A percentile compares a stretch with the other conserved stretches of the same genome.
Evolutionary conservation across 2,113 vertebrate genomes (phyloP).

Genomic region (Salvelinus fontinalis): DNA sequence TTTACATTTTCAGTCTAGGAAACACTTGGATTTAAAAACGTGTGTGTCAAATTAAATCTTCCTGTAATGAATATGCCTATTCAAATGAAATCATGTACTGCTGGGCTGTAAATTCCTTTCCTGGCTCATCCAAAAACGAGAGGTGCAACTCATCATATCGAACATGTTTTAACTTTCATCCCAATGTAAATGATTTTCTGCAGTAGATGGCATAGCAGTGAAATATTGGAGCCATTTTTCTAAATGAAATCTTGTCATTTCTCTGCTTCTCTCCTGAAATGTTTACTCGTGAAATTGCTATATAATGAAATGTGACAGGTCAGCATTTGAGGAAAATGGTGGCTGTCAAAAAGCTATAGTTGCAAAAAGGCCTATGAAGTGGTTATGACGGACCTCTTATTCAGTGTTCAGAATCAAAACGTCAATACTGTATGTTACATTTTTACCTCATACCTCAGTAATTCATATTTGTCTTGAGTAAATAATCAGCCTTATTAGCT

Average conservation of each 20-base stretch:
- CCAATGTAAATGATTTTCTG: slow-evolving; percentile 52
- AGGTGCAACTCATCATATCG: too few relatives aligned
- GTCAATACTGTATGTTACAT: slow-evolving; percentile 15
- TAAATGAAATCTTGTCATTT: slow-evolving; percentile 56
- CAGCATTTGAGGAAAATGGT: slow-evolving; percentile 54
- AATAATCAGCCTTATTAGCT: not conserved
- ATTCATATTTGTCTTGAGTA: too few relatives aligned
- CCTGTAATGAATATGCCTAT: slow-evolving; percentile 54
- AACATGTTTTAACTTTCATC: slow-evolving; percentile 53
- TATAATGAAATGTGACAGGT: slow-evolving; percentile 70
- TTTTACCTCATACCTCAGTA: not conserved
- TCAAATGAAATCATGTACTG: slow-evolving; percentile 43
- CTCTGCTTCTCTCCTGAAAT: slow-evolving; percentile 60
- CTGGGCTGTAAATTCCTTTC: slow-evolving; percentile 59
- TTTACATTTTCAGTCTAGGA: slow-evolving; percentile 22
- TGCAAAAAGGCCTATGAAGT: slow-evolving; percentile 55
- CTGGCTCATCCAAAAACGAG: slow-evolving; percentile 29
- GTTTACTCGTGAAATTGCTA: slow-evolving; percentile 67
- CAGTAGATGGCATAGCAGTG: slow-evolving; percentile 24
- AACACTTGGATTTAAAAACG: slow-evolving; percentile 46
- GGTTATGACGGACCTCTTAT: slow-evolving; percentile 59
- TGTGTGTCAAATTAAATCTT: slow-evolving; percentile 41
- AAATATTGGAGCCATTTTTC: slow-evolving; percentile 57
- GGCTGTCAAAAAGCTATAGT: slow-evolving; percentile 65
- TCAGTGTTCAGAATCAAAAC: slow-evolving; percentile 38